Evolutionary conservation across 1,140 invertebrate species (phyloP).

Genomic region (Lepidostoma basale): DNA sequence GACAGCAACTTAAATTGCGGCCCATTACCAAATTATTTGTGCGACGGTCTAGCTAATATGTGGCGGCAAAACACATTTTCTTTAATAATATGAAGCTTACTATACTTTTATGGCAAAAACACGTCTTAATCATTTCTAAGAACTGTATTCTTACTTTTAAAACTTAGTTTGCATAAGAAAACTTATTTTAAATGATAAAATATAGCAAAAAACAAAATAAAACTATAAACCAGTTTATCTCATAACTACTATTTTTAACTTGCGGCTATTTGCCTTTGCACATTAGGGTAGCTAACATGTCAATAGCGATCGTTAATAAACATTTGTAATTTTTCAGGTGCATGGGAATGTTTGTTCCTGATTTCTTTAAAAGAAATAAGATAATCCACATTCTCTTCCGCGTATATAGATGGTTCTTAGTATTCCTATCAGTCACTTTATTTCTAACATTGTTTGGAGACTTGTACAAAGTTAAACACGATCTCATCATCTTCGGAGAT

Average conservation of each 20-base stretch:
- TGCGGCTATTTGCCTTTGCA: not conserved
- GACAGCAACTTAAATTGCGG: too few relatives aligned
- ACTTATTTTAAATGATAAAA: not conserved
- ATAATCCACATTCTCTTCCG: not conserved
- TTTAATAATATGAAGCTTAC: too few relatives aligned
- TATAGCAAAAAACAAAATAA: not conserved
- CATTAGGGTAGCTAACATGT: not conserved
- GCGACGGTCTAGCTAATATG: too few relatives aligned
- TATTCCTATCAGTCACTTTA: not conserved
- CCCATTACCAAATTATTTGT: too few relatives aligned
- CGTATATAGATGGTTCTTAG: conserved; percentile 14
- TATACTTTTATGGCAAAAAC: too few relatives aligned
- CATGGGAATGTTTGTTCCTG: conserved; percentile 19
- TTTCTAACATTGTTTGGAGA: conserved; percentile 20
- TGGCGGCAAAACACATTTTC: too few relatives aligned
- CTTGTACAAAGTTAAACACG: conserved; percentile 10
- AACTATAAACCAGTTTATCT: not conserved
- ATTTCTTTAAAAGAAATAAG: not conserved
- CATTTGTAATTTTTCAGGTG: conserved; percentile 24
- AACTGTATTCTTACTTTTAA: not conserved
- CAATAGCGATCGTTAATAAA: not conserved
- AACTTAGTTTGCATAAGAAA: not conserved
- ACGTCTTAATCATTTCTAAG: too few relatives aligned
- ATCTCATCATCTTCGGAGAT: conserved; percentile 32
- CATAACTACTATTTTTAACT: not conserved